Evolutionary conservation across 2,113 vertebrate genomes (phyloP).

Genomic region (Mus spicilegus): DNA sequence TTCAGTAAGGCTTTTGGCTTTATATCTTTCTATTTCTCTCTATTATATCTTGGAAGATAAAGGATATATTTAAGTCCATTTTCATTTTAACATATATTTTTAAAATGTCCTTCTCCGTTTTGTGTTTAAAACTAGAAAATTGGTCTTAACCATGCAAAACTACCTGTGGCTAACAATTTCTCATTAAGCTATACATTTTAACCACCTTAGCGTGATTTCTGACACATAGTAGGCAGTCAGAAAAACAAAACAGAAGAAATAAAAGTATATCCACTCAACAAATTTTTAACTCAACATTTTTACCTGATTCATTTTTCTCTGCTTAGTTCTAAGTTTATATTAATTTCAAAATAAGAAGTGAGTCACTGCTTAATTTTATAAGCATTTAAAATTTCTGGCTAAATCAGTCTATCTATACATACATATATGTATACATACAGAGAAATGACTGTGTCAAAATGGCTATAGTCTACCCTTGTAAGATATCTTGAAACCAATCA

Average conservation of each 20-base stretch:
- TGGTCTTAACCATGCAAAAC: background rate
- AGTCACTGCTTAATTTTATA: conserved; percentile 24
- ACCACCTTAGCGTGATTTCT: background rate
- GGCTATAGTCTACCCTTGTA: background rate
- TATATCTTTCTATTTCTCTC: background rate
- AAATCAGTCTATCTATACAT: background rate
- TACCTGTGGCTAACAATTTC: background rate
- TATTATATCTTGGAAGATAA: background rate
- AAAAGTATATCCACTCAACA: background rate
- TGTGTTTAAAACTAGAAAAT: background rate
- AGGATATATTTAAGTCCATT: background rate
- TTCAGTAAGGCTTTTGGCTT: background rate
- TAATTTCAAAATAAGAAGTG: background rate
- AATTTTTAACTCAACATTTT: background rate
- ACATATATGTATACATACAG: too few species aligned
- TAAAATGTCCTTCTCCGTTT: background rate
- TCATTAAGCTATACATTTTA: background rate
- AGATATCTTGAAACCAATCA: background rate
- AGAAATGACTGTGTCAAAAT: background rate
- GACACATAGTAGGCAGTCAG: background rate
- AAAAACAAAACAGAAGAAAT: background rate
- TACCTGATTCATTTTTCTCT: background rate
- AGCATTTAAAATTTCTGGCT: background rate
- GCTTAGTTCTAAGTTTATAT: conserved; percentile 16
- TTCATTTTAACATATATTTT: background rate